These are phyloP conservation scores for Oncorhynchus masou DNA, from an alignment of 2,113 vertebrate species.

Conservation along the genomic window DNA sequence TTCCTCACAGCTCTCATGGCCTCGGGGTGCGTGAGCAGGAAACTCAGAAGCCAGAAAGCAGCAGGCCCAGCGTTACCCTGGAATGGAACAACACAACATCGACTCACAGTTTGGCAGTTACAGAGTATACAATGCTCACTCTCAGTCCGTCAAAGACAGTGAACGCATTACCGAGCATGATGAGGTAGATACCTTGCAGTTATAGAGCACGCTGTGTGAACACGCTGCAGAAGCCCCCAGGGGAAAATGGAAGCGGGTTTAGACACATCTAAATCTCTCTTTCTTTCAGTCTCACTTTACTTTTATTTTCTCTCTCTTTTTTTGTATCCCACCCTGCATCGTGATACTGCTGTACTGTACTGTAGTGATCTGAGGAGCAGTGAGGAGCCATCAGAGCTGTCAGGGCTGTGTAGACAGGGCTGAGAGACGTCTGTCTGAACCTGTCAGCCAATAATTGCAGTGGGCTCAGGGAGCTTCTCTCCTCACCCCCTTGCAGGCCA, in stretches of 20 bases:
- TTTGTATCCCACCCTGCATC: too few relatives aligned
- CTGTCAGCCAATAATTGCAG: conserved; percentile 61
- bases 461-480: conserved; percentile 51
- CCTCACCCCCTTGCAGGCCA: conserved; percentile 49
- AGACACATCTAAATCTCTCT: too few relatives aligned
- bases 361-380: not conserved
- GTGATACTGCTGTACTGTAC: not conserved
- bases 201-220: not conserved
- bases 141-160: not conserved
- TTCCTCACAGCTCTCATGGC: conserved; percentile 76
- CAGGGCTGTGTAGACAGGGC: not conserved
- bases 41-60: conserved; percentile 85
- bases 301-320: too few relatives aligned
- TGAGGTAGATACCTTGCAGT: not conserved
- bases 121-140: too few relatives aligned
- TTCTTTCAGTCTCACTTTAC: too few relatives aligned
- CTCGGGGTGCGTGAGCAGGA: conserved; percentile 81
- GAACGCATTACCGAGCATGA: not conserved
- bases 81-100: conserved; percentile 16
- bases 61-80: conserved; percentile 81
- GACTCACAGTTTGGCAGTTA: not conserved
- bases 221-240: too few relatives aligned
- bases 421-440: conserved; percentile 36
- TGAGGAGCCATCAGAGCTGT: not conserved
- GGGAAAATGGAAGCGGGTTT: too few relatives aligned